Percentiles rank a stretch among this genome's conserved stretches.
Conservation (phyloP, 2,888 invertebrate species). For the Eudemis profundana region DNA sequence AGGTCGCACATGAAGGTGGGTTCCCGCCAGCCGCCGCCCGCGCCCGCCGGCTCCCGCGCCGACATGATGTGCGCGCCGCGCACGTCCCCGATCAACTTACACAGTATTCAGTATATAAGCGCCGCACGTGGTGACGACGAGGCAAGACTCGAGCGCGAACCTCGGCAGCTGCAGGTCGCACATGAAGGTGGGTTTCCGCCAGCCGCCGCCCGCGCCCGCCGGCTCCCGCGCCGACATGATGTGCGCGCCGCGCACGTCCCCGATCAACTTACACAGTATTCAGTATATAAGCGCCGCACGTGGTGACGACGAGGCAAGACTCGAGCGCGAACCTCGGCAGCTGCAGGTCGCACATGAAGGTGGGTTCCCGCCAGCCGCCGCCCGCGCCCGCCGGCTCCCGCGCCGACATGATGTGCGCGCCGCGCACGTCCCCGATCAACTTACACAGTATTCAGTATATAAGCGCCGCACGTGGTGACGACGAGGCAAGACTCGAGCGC, state of each 20-base stretch:
- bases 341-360: too few species aligned
- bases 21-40: too few species aligned
- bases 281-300: constrained; percentile 82
- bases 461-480: constrained; percentile 83
- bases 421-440: too few species aligned
- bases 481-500: constrained; percentile 81
- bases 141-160: constrained; percentile 73
- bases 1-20: too few species aligned
- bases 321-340: constrained; percentile 57
- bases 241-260: too few species aligned
- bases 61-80: too few species aligned
- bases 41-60: too few species aligned
- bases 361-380: constrained; percentile 74
- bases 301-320: constrained; percentile 84
- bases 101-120: constrained; percentile 83
- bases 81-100: too few species aligned
- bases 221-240: constrained; percentile 70
- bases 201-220: constrained; percentile 56
- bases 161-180: too few species aligned
- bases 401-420: constrained; percentile 67
- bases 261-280: constrained; percentile 80
- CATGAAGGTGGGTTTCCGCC: constrained; percentile 69
- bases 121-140: constrained; percentile 83
- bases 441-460: constrained; percentile 82
- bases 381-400: constrained; percentile 60